Percentiles rank a stretch among this genome's conserved stretches.
Evolutionary conservation across 2,888 invertebrate genomes (phyloP).

Genomic region (Apocheima hispidaria): DNA sequence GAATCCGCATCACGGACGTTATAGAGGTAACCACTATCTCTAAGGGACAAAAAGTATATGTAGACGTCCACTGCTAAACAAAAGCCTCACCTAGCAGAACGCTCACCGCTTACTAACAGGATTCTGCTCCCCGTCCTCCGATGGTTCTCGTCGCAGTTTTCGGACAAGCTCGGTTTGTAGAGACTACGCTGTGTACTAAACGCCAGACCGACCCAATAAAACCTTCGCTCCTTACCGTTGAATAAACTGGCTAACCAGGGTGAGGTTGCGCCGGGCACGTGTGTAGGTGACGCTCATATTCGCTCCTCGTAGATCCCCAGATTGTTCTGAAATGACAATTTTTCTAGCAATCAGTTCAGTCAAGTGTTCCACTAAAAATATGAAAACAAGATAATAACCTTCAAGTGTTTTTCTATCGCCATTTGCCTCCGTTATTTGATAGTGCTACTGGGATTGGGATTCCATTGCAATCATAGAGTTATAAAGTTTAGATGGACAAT

Average conservation of each 20-base stretch:
- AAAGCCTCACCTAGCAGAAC: no score
- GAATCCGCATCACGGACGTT: slow-evolving; percentile 88
- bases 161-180: no score
- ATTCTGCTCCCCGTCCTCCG: no score
- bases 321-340: neutral
- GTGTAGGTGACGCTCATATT: neutral
- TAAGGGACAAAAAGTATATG: neutral
- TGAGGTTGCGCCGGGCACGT: neutral
- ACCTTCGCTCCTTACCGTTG: no score
- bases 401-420: neutral
- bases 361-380: neutral
- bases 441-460: slow-evolving; percentile 13
- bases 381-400: slow-evolving; percentile 1
- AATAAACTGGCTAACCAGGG: no score
- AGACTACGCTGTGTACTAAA: no score
- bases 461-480: slow-evolving; percentile 17
- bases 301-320: neutral
- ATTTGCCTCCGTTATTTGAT: slow-evolving; percentile 8
- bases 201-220: no score
- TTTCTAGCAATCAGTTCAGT: neutral
- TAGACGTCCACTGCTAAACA: no score
- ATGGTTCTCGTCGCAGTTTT: no score
- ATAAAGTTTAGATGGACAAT: slow-evolving; percentile 16
- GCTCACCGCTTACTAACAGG: no score
- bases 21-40: slow-evolving; percentile 84